Base-by-base conservation (phyloP, 2,888 invertebrate genomes). In the Aphidius colemani region DNA sequence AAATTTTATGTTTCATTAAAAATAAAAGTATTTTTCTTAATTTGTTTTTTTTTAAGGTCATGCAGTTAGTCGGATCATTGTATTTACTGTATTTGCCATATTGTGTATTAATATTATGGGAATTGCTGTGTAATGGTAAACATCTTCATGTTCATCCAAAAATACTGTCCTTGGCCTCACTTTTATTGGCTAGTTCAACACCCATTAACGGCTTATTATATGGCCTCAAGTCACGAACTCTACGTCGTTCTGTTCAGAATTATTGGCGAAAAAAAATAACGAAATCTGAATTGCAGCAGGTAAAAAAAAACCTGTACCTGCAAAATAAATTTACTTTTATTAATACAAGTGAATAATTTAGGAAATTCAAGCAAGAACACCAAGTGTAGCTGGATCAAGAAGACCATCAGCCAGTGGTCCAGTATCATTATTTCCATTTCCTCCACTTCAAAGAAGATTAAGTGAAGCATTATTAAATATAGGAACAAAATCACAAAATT, bases 331-430 rank as follows among this genome's bases (percentile, higher is more conserved):
- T n/a, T 11, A 30, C 13, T 11, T 4, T 59, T 13, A 40, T 43
- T 30, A 30, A 30, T 30, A 30, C 30, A 30, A 30, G 3, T 30
- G 2, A 30, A 30, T 30, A 30, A 30, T 30, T 18, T 39, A 83
- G 78, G 92, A 92, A 80, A 92, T 92, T 67, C 91, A 92, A 79
- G 92, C 92, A 6, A 84, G 92, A 68, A 92, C 92, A 3, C 92
- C 92, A 5, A 91, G 91, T 67, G 90, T 89, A 1, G 91, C 91
- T 67, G 92, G 91, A 0, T 91, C 91, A 0, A 84, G 91, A 60
- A 84, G 91, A 56, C 91, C 91, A 0, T 91, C 91, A 1, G 82
- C 90, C 57, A 90, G 72, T 83, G 86, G 69, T 76, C 68, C 69
- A 53, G 63, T 68, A 61, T 77, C 80, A 53, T 75, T 86, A 70